A percentile compares a stretch with the other conserved stretches of the same genome.
Conservation (phyloP, 2,797 vertebrate species). For the Diplodus puntazzo region DNA sequence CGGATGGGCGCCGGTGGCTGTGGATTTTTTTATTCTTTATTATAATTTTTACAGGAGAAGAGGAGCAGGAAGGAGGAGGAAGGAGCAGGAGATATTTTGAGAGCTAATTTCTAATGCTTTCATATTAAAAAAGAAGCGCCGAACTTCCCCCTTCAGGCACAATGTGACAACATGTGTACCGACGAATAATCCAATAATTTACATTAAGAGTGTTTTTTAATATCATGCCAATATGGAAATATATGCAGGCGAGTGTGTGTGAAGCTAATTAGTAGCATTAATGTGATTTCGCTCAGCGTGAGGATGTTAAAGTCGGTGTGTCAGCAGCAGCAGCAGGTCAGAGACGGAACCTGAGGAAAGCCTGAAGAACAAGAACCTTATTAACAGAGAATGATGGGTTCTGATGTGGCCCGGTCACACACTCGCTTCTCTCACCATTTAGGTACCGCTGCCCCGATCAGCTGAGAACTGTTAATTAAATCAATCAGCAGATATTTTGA, state of each 20-base stretch:
- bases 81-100: conserved; percentile 65
- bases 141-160: conserved; percentile 60
- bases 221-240: conserved; percentile 63
- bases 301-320: conserved; percentile 7
- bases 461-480: too few species aligned
- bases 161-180: conserved; percentile 69
- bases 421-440: too few species aligned
- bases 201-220: conserved; percentile 60
- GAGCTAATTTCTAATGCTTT: conserved; percentile 70
- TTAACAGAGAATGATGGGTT: too few species aligned
- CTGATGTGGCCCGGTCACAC: too few species aligned
- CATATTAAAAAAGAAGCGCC: conserved; percentile 51
- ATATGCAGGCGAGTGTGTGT: conserved; percentile 24
- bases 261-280: conserved; percentile 50
- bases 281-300: conserved; percentile 44
- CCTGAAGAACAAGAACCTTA: too few species aligned
- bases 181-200: conserved; percentile 72
- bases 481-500: too few species aligned
- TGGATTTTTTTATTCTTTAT: conserved; percentile 34
- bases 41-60: conserved; percentile 25
- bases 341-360: too few species aligned
- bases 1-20: conserved; percentile 66
- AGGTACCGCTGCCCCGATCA: too few species aligned
- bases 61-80: conserved; percentile 30
- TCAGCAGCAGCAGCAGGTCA: too few species aligned